Conservation (phyloP, 2,797 vertebrate genomes). For the Huso huso region DNA sequence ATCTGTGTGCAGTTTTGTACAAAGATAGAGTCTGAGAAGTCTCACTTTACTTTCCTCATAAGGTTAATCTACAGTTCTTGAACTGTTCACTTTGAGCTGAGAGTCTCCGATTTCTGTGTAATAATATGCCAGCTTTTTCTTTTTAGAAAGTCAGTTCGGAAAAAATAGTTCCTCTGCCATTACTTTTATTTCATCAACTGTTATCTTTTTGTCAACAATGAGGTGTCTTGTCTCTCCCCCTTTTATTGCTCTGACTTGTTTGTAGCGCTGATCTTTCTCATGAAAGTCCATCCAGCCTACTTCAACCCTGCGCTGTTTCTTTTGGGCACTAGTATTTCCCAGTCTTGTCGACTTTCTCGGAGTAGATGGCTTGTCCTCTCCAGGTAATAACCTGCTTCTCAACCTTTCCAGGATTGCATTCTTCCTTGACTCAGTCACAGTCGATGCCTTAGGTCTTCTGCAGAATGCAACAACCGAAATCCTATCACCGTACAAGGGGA, state of each 20-base stretch:
- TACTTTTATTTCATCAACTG: slow-evolving; percentile 4
- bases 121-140: not conserved
- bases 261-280: not conserved
- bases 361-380: too few species aligned
- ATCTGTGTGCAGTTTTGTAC: slow-evolving; percentile 19
- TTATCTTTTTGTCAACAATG: not conserved
- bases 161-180: slow-evolving; percentile 7
- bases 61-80: slow-evolving; percentile 5
- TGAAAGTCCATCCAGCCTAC: slow-evolving; percentile 15
- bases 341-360: not conserved
- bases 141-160: not conserved
- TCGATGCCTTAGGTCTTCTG: too few species aligned
- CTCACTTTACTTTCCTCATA: slow-evolving; percentile 9
- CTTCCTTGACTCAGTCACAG: too few species aligned
- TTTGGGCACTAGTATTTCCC: slow-evolving; percentile 6
- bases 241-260: slow-evolving; percentile 9
- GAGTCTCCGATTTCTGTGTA: not conserved
- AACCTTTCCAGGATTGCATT: too few species aligned
- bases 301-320: not conserved
- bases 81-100: not conserved
- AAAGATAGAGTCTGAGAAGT: slow-evolving; percentile 12
- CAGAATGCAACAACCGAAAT: too few species aligned
- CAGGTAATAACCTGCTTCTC: too few species aligned
- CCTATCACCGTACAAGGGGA: too few species aligned
- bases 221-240: slow-evolving; percentile 12